phyloP scores from a whole-genome alignment of 2,888 invertebrate species.

The Oxyteleia sp. region DNA sequence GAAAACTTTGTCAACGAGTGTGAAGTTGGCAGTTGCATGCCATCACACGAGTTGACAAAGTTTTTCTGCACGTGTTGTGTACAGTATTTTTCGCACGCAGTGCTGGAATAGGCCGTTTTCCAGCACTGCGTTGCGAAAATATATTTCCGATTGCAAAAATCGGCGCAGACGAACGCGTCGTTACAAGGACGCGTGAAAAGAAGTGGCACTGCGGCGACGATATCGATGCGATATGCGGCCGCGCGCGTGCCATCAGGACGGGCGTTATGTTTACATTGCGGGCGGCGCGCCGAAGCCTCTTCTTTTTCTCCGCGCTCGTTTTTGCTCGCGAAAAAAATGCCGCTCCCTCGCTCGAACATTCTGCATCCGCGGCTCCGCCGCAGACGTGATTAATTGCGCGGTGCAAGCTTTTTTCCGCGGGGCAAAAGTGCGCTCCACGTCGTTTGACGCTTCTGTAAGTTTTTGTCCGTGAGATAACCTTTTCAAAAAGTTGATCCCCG shows the following conservation, averaged over 20 bases:
- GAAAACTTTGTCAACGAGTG: no score
- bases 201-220: conserved; percentile 29
- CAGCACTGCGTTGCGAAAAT: no score
- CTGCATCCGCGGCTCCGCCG: conserved; percentile 21
- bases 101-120: no score
- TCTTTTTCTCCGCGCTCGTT: conserved; percentile 9
- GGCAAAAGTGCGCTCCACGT: conserved; percentile 31
- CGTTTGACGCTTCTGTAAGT: conserved; percentile 34
- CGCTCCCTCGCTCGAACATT: conserved; percentile 15
- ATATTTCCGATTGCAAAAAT: conserved; percentile 29
- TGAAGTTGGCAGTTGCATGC: no score
- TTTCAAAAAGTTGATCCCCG: conserved; percentile 56
- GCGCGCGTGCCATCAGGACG: conserved; percentile 36
- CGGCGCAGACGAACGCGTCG: conserved; percentile 17
- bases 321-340: no score
- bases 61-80: no score
- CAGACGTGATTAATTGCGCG: conserved; percentile 57
- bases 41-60: no score
- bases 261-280: conserved; percentile 8
- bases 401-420: conserved; percentile 50
- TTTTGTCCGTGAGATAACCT: conserved; percentile 25
- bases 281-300: not conserved
- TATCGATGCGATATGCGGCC: conserved; percentile 36
- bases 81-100: no score
- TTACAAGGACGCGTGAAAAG: conserved; percentile 6